Conservation (phyloP, 2,888 invertebrate species). For the Ecliptopera silaceata region DNA sequence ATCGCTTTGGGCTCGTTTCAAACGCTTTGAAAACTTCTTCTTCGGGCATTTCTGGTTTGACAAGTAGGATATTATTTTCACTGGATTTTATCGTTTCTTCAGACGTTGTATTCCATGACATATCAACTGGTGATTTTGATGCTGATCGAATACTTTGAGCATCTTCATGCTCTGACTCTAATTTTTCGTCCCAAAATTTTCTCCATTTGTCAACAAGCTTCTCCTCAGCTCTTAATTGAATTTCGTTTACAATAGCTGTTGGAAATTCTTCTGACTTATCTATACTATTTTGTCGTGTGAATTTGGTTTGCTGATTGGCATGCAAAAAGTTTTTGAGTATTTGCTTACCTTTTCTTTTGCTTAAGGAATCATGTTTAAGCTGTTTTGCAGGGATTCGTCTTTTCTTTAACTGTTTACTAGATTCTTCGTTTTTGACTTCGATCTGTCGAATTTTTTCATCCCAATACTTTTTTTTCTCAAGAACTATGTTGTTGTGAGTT, state of each 20-base stretch:
- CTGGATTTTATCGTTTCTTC: constrained; percentile 20
- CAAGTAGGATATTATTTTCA: constrained; percentile 31
- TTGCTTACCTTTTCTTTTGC: constrained; percentile 72
- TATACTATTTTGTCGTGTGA: constrained; percentile 32
- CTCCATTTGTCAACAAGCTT: constrained; percentile 73
- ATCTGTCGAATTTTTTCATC: constrained; percentile 75
- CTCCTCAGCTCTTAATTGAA: constrained; percentile 40
- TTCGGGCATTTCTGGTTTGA: constrained; percentile 72
- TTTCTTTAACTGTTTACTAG: constrained; percentile 57
- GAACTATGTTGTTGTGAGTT: constrained; percentile 63
- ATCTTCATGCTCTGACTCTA: constrained; percentile 54
- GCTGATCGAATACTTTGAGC: constrained; percentile 8
- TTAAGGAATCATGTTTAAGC: constrained; percentile 69
- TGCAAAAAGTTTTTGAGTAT: constrained; percentile 66
- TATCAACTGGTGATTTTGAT: constrained; percentile 40
- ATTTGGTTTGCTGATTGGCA: constrained; percentile 40
- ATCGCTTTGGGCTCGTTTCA: constrained; percentile 77
- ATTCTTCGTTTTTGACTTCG: constrained; percentile 68
- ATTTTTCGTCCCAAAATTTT: constrained; percentile 71
- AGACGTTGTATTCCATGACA: constrained; percentile 8
- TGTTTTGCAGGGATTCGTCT: constrained; percentile 59
- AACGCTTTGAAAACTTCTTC: constrained; percentile 78
- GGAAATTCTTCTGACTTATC: constrained; percentile 34
- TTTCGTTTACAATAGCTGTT: constrained; percentile 24
- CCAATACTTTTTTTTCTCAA: constrained; percentile 78